Conservation (phyloP, 2,797 vertebrate genomes). For the Staurois parvus region DNA sequence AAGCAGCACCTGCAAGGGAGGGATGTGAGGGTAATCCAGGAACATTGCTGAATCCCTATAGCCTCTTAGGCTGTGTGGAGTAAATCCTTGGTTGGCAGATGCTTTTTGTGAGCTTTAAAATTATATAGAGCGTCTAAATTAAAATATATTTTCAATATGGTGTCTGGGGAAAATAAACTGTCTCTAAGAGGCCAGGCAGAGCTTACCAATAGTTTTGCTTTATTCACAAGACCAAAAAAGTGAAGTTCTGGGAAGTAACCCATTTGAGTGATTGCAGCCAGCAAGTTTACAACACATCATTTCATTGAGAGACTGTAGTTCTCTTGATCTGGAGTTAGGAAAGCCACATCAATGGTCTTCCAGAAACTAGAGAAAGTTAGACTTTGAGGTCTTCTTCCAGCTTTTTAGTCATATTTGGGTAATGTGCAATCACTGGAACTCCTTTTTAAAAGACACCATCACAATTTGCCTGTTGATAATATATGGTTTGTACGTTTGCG, state of each 20-base stretch:
- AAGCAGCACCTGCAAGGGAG: background rate
- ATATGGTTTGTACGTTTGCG: background rate
- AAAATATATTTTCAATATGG: conserved; percentile 12
- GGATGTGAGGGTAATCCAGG: background rate
- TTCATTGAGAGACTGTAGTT: conserved; percentile 17
- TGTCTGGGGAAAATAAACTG: conserved; percentile 22
- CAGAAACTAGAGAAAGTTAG: conserved; percentile 18
- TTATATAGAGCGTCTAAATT: background rate
- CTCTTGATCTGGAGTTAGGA: conserved; percentile 18
- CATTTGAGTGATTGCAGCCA: conserved; percentile 1
- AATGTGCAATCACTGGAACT: conserved; percentile 2
- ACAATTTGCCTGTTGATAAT: background rate
- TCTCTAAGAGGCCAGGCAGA: conserved; percentile 6
- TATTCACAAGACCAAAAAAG: conserved; percentile 8
- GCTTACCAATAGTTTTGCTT: background rate
- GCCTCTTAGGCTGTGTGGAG: background rate
- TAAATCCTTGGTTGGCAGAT: conserved; percentile 2
- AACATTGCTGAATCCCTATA: background rate
- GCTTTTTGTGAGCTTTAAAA: background rate
- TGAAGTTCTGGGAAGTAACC: conserved; percentile 27
- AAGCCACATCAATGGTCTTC: conserved; percentile 31
- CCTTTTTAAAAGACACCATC: background rate
- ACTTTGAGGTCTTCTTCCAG: conserved; percentile 27
- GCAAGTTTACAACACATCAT: conserved; percentile 28
- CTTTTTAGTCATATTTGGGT: conserved; percentile 38